Conservation (phyloP, 2,888 invertebrate species). For the Cheilosia pagana region DNA sequence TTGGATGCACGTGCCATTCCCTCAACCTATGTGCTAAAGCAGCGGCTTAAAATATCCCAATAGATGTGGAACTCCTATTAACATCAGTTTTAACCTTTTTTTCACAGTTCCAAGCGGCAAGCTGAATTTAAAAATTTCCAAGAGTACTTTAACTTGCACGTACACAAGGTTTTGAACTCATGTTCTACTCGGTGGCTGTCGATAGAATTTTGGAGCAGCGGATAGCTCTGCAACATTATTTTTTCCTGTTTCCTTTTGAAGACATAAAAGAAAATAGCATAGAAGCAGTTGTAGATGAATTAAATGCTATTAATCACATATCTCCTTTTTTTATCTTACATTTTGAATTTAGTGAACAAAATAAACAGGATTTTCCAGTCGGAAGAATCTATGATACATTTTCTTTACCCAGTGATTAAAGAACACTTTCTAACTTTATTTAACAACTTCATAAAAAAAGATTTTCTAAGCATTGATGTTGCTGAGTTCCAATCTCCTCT, state of each 20-base stretch:
- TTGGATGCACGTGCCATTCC: conserved; percentile 77
- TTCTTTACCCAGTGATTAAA: neutral
- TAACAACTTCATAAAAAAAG: conserved; percentile 32
- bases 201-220: conserved; percentile 52
- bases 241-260: conserved; percentile 20
- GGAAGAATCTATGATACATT: neutral
- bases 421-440: neutral
- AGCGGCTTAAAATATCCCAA: conserved; percentile 28
- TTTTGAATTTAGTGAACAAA: conserved; percentile 25
- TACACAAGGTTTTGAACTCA: conserved; percentile 41
- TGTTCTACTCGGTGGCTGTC: conserved; percentile 57
- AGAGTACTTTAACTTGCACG: conserved; percentile 28
- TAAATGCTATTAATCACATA: conserved; percentile 23
- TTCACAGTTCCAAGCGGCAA: conserved; percentile 48
- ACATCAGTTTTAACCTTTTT: conserved; percentile 39
- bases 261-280: conserved; percentile 13
- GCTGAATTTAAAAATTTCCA: conserved; percentile 49
- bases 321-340: conserved; percentile 31
- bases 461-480: conserved; percentile 25
- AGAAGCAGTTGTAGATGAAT: conserved; percentile 1
- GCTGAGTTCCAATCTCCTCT: conserved; percentile 19
- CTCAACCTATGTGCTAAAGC: conserved; percentile 55
- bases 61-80: conserved; percentile 13
- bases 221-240: conserved; percentile 18
- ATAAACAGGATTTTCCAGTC: conserved; percentile 25